Base-by-base conservation (phyloP, 2,797 vertebrate genomes). In the Pseudochromis fuscus region DNA sequence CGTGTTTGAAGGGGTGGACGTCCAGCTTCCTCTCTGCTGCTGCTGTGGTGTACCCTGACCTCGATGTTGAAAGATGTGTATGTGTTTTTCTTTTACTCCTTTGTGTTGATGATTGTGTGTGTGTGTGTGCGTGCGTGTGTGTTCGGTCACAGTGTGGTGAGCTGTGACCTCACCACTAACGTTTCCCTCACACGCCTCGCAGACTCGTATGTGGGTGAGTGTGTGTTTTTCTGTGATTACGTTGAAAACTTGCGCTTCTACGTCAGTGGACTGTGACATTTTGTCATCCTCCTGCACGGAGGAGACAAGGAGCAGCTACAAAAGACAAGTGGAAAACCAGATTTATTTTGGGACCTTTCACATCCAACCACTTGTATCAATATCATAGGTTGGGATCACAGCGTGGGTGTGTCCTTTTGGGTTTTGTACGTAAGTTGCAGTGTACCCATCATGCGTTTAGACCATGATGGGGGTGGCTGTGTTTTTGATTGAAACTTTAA, bases 21-120 rank as follows among this genome's bases (percentile, higher is more conserved):
- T 78, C 48, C 40, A 82, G 68, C 57, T 75, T 80, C 67, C 28
- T 5, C 45, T 70, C 15, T 35, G 50, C 19, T 70, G n/a, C 81
- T 89, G 78, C 80, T 89, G 85, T 37, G 87, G 88, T 72, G 27
- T 28, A 61, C 58, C n/a, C 59, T 70, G 73, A 86, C 81, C 84
- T 80, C 46, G 13, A 21, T 11, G 56, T 66, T 76, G 75, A 64
- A 48, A 52, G 23, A 42, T 62, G 59, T 69, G 52, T 59, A 59
- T 74, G 60, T 70, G 25, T 69, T 60, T 72, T 55, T 80, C 13
- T 28, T 19, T 28, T 60, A n/a, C 59, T 61, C 48, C 53, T 79
- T 67, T 80, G 45, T 66, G 31, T n/a, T n/a, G n/a, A n/a, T n/a
- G n/a, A n/a, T n/a, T n/a, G n/a, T n/a, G n/a, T 51, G 24, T 44